A percentile compares a stretch with the other conserved stretches of the same genome.
Conservation (phyloP, 2,113 vertebrate species). For the Chloebia gouldiae region DNA sequence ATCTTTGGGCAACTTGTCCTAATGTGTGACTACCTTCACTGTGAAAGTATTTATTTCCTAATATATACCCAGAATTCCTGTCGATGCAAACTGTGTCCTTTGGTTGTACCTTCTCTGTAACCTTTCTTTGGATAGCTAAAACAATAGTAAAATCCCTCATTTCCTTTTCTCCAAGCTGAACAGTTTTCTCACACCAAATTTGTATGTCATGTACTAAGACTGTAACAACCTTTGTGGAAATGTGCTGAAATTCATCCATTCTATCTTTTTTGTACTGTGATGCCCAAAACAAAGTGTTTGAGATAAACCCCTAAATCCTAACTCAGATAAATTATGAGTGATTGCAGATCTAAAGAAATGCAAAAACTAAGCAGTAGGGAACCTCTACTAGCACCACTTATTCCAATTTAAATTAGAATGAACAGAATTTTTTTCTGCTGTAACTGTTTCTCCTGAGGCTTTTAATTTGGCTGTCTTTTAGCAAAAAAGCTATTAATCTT, state of each 20-base stretch:
- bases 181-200: not conserved
- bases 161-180: not conserved
- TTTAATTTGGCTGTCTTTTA: not conserved
- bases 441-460: not conserved
- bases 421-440: not conserved
- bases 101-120: not conserved
- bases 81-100: not conserved
- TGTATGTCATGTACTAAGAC: not conserved
- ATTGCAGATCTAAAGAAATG: not conserved
- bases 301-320: not conserved
- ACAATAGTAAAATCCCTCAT: not conserved
- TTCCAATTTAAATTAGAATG: not conserved
- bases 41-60: not conserved
- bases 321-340: not conserved
- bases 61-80: not conserved
- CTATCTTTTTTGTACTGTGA: not conserved
- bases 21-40: not conserved
- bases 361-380: not conserved
- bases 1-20: not conserved
- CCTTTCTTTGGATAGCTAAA: not conserved
- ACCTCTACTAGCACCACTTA: not conserved
- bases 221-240: not conserved
- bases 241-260: not conserved
- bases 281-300: not conserved
- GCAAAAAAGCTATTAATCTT: not conserved